Conservation (phyloP, 2,113 vertebrate genomes). For the Marmota flaviventris region DNA sequence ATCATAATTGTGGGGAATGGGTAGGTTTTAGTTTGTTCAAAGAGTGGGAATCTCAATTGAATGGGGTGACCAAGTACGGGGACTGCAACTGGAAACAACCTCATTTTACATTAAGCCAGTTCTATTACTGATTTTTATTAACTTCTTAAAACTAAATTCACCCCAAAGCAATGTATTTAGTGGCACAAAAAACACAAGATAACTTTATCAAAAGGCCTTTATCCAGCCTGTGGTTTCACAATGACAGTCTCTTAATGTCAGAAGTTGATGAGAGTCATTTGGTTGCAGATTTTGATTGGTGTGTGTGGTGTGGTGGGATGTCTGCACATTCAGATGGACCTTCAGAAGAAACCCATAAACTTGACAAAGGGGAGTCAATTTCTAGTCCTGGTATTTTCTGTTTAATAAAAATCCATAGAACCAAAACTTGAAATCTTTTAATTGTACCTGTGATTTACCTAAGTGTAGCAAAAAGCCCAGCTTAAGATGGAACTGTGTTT, state of each 20-base stretch:
- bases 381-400: neutral
- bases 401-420: conserved; percentile 34
- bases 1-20: neutral
- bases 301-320: neutral
- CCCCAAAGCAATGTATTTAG: neutral
- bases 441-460: neutral
- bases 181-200: neutral
- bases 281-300: neutral
- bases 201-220: neutral
- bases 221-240: neutral
- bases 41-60: neutral
- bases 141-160: conserved; percentile 27
- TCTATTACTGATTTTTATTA: neutral
- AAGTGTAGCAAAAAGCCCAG: neutral
- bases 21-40: conserved; percentile 1
- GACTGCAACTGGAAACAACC: neutral
- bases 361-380: neutral
- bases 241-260: neutral
- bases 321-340: neutral
- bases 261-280: neutral
- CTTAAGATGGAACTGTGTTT: neutral
- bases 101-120: neutral
- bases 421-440: neutral
- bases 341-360: neutral
- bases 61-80: neutral